Conservation (phyloP, 2,113 vertebrate species). For the Coptodon bakossiorum region DNA sequence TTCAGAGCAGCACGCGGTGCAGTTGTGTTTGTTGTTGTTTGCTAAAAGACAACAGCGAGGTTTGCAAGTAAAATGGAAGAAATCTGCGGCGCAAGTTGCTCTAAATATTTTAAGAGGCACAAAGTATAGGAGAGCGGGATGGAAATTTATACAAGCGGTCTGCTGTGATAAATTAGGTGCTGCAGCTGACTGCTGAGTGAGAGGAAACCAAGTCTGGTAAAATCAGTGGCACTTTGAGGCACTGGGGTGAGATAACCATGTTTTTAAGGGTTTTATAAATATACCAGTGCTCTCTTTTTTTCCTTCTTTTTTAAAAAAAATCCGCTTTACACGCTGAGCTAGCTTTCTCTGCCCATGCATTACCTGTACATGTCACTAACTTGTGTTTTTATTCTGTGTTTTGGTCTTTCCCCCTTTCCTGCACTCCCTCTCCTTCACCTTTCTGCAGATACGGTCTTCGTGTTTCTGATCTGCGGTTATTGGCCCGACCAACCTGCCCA, state of each 20-base stretch:
- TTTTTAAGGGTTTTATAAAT: neutral
- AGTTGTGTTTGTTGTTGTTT: neutral
- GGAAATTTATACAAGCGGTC: neutral
- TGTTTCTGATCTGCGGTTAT: neutral
- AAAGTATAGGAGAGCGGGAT: neutral
- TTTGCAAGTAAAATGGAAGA: neutral
- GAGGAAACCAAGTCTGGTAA: neutral
- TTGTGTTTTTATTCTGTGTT: neutral
- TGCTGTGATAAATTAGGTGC: neutral
- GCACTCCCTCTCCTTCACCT: neutral
- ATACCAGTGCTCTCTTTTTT: neutral
- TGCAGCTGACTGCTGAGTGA: neutral
- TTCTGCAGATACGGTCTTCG: neutral
- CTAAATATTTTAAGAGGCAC: neutral
- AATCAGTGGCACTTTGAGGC: neutral
- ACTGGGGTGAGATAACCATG: neutral
- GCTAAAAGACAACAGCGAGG: neutral
- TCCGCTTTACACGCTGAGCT: neutral
- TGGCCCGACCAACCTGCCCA: neutral
- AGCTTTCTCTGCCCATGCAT: neutral
- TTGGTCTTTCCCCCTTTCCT: neutral
- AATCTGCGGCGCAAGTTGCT: rapidly evolving
- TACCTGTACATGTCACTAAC: neutral
- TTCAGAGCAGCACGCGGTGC: neutral
- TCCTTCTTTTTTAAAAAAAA: neutral